A percentile compares a stretch with the other conserved stretches of the same genome.
Conservation (phyloP, 1,140 invertebrate genomes). For the Drosophila prosaltans region DNA sequence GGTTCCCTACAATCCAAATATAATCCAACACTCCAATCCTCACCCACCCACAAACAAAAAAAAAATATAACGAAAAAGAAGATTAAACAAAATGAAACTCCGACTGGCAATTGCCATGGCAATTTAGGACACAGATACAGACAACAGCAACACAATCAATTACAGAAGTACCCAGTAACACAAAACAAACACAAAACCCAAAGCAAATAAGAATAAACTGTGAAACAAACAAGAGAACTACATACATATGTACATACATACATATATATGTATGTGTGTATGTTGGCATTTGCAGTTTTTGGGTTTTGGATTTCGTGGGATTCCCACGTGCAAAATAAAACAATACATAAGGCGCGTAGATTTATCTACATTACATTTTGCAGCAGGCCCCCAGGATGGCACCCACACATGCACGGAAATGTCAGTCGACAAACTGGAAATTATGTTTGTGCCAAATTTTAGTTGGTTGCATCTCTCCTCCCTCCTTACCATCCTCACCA, state of each 20-base stretch:
- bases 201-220: slow-evolving; percentile 48
- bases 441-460: slow-evolving; percentile 80
- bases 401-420: slow-evolving; percentile 55
- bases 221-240: slow-evolving; percentile 23
- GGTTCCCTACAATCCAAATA: slow-evolving; percentile 36
- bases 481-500: neutral
- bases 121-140: slow-evolving; percentile 55
- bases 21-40: slow-evolving; percentile 12
- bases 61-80: neutral
- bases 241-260: too few relatives aligned
- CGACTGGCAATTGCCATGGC: slow-evolving; percentile 61
- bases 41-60: neutral
- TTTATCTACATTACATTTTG: slow-evolving; percentile 69
- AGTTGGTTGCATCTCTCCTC: slow-evolving; percentile 43
- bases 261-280: slow-evolving; percentile 2
- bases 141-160: slow-evolving; percentile 62
- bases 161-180: slow-evolving; percentile 47
- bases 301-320: slow-evolving; percentile 22
- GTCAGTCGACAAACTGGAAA: slow-evolving; percentile 79
- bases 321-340: slow-evolving; percentile 80
- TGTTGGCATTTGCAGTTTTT: slow-evolving; percentile 30
- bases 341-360: slow-evolving; percentile 65
- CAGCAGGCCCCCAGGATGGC: slow-evolving; percentile 47
- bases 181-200: slow-evolving; percentile 50
- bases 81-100: slow-evolving; percentile 45